These are phyloP conservation scores for Agriopis marginaria DNA, from an alignment of 2,888 invertebrate genomes.

Conservation along the genomic window DNA sequence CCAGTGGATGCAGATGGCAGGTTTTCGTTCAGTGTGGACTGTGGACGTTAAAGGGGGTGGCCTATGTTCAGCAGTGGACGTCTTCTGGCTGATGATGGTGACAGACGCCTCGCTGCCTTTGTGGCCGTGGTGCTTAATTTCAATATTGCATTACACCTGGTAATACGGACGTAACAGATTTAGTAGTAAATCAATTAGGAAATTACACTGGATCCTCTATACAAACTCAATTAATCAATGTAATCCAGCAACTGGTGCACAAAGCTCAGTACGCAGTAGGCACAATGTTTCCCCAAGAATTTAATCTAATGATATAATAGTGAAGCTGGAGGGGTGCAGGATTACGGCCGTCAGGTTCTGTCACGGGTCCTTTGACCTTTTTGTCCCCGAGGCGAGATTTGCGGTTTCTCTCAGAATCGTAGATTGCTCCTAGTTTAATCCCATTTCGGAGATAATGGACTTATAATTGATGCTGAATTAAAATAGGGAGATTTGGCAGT, in stretches of 20 bases:
- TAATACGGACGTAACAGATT: neutral
- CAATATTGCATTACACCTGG: neutral
- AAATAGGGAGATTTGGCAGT: conserved; percentile 40
- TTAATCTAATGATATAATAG: conserved; percentile 46
- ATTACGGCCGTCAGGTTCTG: conserved; percentile 44
- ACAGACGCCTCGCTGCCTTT: neutral
- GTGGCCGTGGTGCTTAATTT: neutral
- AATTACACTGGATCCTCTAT: conserved; percentile 11
- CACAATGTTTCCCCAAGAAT: conserved; percentile 28
- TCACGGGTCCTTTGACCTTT: conserved; percentile 46
- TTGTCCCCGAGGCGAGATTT: conserved; percentile 44
- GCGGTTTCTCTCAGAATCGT: conserved; percentile 42
- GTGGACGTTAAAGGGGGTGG: too few relatives aligned
- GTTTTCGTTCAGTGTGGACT: too few relatives aligned
- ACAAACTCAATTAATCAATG: conserved; percentile 30
- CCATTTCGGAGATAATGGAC: conserved; percentile 41
- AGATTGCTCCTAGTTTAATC: conserved; percentile 43
- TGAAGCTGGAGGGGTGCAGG: conserved; percentile 34
- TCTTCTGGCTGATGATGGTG: too few relatives aligned
- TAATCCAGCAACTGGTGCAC: conserved; percentile 14
- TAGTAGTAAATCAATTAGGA: conserved; percentile 9
- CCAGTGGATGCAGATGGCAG: too few relatives aligned
- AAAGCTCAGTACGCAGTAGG: conserved; percentile 4
- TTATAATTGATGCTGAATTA: conserved; percentile 43
- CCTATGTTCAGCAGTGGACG: too few relatives aligned